These are phyloP conservation scores for Megamerina dolium DNA, from an alignment of 2,888 invertebrate species.

Conservation along the genomic window DNA sequence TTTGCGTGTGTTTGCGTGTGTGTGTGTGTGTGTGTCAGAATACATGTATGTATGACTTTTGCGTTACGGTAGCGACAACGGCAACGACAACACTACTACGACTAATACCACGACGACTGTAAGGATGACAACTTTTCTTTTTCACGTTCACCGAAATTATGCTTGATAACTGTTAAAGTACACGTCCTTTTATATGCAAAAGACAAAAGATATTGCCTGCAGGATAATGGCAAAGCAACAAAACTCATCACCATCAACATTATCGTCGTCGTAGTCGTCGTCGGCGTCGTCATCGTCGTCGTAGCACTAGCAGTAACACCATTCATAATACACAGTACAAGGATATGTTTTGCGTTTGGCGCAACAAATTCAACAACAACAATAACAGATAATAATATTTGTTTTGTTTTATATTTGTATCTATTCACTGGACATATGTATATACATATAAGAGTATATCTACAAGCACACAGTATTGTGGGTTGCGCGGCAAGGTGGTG, in stretches of 20 bases:
- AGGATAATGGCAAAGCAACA: slow-evolving; percentile 22
- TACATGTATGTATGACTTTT: slow-evolving; percentile 10
- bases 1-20: slow-evolving; percentile 1
- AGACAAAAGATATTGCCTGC: slow-evolving; percentile 27
- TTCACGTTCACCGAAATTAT: slow-evolving; percentile 32
- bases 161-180: slow-evolving; percentile 31
- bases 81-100: too few relatives aligned
- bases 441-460: background rate
- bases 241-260: slow-evolving; percentile 14
- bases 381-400: too few relatives aligned
- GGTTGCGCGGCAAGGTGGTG: too few relatives aligned
- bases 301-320: slow-evolving; percentile 8
- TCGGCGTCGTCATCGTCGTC: slow-evolving; percentile 9
- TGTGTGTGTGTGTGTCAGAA: too few relatives aligned
- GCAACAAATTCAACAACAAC: background rate
- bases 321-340: background rate
- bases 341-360: background rate
- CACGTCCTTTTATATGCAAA: slow-evolving; percentile 42
- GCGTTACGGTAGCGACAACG: too few relatives aligned
- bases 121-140: slow-evolving; percentile 25
- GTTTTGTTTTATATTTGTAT: too few relatives aligned
- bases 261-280: too few relatives aligned
- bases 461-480: background rate
- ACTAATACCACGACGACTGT: too few relatives aligned
- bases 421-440: background rate